phyloP scores from a whole-genome alignment of 1,140 invertebrate species.

The Microvelia longipes region DNA sequence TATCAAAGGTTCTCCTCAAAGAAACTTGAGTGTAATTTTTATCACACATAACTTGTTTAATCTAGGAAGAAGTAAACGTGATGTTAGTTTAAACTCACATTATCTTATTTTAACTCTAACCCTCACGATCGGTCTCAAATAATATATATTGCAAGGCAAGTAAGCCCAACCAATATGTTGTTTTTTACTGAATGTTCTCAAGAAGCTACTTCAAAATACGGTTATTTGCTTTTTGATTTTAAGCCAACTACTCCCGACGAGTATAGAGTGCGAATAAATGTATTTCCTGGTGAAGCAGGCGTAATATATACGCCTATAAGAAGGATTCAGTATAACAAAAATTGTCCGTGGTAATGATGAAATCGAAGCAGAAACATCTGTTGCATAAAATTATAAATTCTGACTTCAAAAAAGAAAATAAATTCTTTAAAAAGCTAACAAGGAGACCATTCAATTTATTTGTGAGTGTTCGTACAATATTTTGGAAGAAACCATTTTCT shows the following conservation, averaged over 20 bases:
- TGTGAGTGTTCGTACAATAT: not conserved
- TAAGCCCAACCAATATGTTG: too few species aligned
- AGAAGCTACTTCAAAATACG: too few species aligned
- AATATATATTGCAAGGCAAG: too few species aligned
- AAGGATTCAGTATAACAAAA: not conserved
- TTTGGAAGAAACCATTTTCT: not conserved
- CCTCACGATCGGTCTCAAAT: too few species aligned
- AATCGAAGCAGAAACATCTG: not conserved
- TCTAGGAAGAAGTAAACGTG: too few species aligned
- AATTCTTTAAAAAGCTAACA: not conserved
- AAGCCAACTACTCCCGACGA: not conserved
- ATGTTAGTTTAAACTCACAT: too few species aligned
- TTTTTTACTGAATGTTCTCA: too few species aligned
- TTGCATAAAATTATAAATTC: not conserved
- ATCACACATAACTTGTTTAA: too few species aligned
- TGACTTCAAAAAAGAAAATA: not conserved
- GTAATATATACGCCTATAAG: not conserved
- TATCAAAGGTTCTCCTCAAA: too few species aligned
- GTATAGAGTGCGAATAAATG: not conserved
- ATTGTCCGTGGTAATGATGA: not conserved
- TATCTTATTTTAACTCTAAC: too few species aligned
- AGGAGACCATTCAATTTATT: not conserved
- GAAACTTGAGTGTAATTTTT: too few species aligned
- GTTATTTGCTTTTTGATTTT: not conserved
- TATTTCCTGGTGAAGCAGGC: not conserved